These are phyloP conservation scores for Pemphigus obesinymphae DNA, from an alignment of 1,140 invertebrate species.

Conservation along the genomic window DNA sequence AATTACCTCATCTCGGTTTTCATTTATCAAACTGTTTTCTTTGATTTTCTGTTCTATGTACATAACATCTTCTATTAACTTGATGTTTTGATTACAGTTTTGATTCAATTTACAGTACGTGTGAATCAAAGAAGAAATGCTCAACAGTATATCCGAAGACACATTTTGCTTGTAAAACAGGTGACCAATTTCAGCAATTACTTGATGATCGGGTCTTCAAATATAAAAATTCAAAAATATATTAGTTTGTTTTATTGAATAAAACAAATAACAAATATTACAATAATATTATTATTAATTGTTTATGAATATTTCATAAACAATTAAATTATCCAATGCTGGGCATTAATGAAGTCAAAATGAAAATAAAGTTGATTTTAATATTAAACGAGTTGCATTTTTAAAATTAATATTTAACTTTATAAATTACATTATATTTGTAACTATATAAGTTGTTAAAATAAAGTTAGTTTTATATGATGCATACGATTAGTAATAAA, in stretches of 20 bases:
- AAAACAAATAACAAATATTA: too few relatives aligned
- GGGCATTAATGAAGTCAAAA: too few relatives aligned
- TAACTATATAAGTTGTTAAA: too few relatives aligned
- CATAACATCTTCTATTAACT: conserved; percentile 45
- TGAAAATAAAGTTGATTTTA: too few relatives aligned
- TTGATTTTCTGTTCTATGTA: conserved; percentile 31
- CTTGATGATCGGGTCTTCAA: conserved; percentile 56
- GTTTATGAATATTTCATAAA: not conserved
- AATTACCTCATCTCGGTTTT: conserved; percentile 8
- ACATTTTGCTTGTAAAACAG: conserved; percentile 50
- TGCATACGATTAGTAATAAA: too few relatives aligned
- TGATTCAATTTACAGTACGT: conserved; percentile 61
- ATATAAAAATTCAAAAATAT: conserved; percentile 42
- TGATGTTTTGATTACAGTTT: conserved; percentile 52
- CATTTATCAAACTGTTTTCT: not conserved
- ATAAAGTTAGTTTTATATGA: too few relatives aligned
- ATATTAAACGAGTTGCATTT: too few relatives aligned
- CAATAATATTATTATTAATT: not conserved
- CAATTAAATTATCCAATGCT: too few relatives aligned
- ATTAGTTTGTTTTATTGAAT: too few relatives aligned
- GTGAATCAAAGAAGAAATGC: conserved; percentile 66
- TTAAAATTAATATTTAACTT: too few relatives aligned
- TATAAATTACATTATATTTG: too few relatives aligned
- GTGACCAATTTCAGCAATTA: conserved; percentile 49
- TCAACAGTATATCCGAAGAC: conserved; percentile 62